A percentile compares a stretch with the other conserved stretches of the same genome.
phyloP scores from a whole-genome alignment of 2,113 vertebrate species.

The Ictidomys tridecemlineatus region DNA sequence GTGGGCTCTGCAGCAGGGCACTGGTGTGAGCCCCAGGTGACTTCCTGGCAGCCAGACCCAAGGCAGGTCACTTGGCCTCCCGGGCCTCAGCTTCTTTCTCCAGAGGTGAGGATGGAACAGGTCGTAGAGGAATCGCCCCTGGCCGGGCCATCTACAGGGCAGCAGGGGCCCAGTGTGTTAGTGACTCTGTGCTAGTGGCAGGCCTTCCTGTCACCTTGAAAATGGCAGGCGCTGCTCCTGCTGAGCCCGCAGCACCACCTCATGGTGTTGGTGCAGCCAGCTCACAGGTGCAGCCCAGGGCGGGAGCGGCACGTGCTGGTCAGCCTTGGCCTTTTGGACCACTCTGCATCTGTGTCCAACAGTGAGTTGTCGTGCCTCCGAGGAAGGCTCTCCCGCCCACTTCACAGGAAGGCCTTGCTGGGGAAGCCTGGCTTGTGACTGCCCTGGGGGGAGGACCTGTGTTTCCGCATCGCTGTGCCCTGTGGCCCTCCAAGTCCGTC shows the following conservation, averaged over 20 bases:
- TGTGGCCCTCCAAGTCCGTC: too few relatives aligned
- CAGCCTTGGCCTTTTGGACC: not conserved
- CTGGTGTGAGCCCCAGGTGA: not conserved
- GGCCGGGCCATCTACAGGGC: too few relatives aligned
- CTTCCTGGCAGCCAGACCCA: not conserved
- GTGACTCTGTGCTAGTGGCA: too few relatives aligned
- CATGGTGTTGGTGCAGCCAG: too few relatives aligned
- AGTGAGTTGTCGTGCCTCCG: not conserved
- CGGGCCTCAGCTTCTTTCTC: not conserved
- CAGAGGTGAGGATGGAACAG: not conserved
- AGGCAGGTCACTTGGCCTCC: not conserved
- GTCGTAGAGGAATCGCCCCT: fast-evolving
- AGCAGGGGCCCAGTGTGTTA: not conserved
- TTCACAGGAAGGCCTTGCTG: not conserved
- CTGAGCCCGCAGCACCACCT: not conserved
- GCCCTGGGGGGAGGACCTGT: fast-evolving
- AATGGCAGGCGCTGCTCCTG: not conserved
- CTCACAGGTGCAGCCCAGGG: too few relatives aligned
- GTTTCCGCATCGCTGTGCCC: too few relatives aligned
- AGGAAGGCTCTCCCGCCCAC: too few relatives aligned
- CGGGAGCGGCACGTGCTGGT: fast-evolving
- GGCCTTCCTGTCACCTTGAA: not conserved
- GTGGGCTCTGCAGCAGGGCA: not conserved
- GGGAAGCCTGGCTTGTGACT: fast-evolving
- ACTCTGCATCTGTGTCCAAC: not conserved